phyloP scores from a whole-genome alignment of 2,888 invertebrate species.

The Halocaridina rubra region DNA sequence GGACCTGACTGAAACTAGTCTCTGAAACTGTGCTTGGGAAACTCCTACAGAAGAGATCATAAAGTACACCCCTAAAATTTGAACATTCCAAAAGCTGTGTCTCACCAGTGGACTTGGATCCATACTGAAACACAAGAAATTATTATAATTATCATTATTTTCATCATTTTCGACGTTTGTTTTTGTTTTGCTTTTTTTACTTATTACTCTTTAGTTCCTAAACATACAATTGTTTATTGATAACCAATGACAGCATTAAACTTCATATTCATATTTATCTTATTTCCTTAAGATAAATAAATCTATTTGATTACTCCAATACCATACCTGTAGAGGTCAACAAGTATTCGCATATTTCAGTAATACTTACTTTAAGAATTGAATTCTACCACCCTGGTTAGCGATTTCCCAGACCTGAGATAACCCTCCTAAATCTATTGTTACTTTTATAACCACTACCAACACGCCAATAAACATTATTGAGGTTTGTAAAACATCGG shows the following conservation, averaged over 20 bases:
- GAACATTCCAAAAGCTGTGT: constrained; percentile 35
- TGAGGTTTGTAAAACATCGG: constrained; percentile 89
- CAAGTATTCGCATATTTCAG: neutral
- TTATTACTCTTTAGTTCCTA: too few species aligned
- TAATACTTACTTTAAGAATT: constrained; percentile 66
- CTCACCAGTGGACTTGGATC: constrained; percentile 31
- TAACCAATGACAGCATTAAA: too few species aligned
- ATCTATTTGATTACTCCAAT: too few species aligned
- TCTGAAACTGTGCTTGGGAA: constrained; percentile 34
- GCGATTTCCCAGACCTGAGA: constrained; percentile 77
- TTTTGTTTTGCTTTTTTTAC: too few species aligned
- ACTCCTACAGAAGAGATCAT: neutral
- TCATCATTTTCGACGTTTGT: too few species aligned
- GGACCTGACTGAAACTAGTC: constrained; percentile 23
- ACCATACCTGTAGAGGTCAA: too few species aligned
- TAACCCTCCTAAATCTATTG: constrained; percentile 80
- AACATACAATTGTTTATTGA: too few species aligned
- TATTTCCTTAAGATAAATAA: too few species aligned
- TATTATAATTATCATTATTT: too few species aligned
- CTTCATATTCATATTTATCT: too few species aligned
- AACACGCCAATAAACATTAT: constrained; percentile 86
- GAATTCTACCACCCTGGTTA: constrained; percentile 77
- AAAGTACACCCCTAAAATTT: constrained; percentile 28
- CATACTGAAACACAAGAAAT: constrained; percentile 29
- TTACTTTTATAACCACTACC: constrained; percentile 83